Base-by-base conservation (phyloP, 2,113 vertebrate species). In the Cepphus grylle region DNA sequence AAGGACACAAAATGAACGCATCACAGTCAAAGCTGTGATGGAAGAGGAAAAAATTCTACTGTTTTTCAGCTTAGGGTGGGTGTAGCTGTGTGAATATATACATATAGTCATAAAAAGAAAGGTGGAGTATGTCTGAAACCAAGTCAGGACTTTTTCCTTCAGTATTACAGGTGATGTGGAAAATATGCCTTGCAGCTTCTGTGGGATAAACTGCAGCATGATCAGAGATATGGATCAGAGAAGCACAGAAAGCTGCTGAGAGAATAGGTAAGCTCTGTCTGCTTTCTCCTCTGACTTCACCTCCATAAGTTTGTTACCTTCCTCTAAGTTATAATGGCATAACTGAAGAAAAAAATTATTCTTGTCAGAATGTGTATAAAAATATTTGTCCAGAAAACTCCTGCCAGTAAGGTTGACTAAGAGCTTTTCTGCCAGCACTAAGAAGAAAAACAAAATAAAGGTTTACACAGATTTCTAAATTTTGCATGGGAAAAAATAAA, bases 141-240 rank as follows among this genome's bases (percentile, higher is more conserved):
- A 12, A 95, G 86, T 95, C 76, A 86, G 43, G 56, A 80, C 74
- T 90, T 95, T 90, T 92, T 80, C 52, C 71, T 88, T 86, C 72
- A 59, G 38, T 81, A 71, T 85, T 86, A 58, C 27, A 52, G 73
- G 18, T 69, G 72, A 83, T 42, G 72, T 88, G 72, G 63, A 94
- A 95, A 96, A 82, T 66, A 93, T 52, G 32, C 85, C 71, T 92
- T 73, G 47, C 71, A 90, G 76, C 76, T 93, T 81, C 66, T 69
- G 53, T 88, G 67, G 49, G 6, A 58, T 94, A 83, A 95, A 93
- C 72, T 80, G 62, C 72, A 92, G 25, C 20, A 36, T 8, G 38
- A 73, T 78, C 45, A 23, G 67, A 94, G 86, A 78, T 81, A 88
- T 12, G 63, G 76, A 90, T 92, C 86, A 88, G 61, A 81, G 66